Base-by-base conservation (phyloP, 2,113 vertebrate species). In the Brachyistius frenatus region DNA sequence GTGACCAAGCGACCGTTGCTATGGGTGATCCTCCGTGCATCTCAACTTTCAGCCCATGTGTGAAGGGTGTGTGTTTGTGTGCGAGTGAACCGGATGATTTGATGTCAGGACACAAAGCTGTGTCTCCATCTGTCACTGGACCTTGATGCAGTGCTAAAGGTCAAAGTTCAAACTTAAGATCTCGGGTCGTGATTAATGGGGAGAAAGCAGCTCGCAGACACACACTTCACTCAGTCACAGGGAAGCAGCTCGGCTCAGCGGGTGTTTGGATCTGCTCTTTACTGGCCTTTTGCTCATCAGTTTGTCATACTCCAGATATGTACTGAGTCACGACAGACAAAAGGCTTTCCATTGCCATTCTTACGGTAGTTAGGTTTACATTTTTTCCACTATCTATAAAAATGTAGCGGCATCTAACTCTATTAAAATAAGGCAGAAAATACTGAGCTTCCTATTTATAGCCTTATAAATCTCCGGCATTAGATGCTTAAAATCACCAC, bases 91-190 rank as follows among this genome's bases (percentile, higher is more conserved):
- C 78, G 49, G 66, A 84, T 85, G 85, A 86, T 88, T 78, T 85
- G 81, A 91, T 85, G 76, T 58, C 81, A 85, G 75, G 66, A 86
- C 73, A 68, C 81, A 84, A 80, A 86, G 85, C 86, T 84, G 79
- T 32, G 71, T 76, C 84, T 86, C 90, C 90, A 91, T 91, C 90
- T 91, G 93, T 90, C 88, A 84, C 78, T 31, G 44, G 67, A 87
- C 87, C 86, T 84, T 86, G 84, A 92, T 83, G 85, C 78, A 83
- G 76, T 66, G 32, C 56, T 73, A 84, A 89, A 88, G 88, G 85
- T 86, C 86, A 90, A 47, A 88, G 90, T 88, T 92, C 82, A 92
- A 79, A 81, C 78, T 86, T 88, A 74, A 85, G 72, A 89, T 55
- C 56, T 68, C 31, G 53, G 87, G 79, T 90, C 64, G 56, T 91